phyloP scores from a whole-genome alignment of 2,113 vertebrate species.

The Panurus biarmicus region DNA sequence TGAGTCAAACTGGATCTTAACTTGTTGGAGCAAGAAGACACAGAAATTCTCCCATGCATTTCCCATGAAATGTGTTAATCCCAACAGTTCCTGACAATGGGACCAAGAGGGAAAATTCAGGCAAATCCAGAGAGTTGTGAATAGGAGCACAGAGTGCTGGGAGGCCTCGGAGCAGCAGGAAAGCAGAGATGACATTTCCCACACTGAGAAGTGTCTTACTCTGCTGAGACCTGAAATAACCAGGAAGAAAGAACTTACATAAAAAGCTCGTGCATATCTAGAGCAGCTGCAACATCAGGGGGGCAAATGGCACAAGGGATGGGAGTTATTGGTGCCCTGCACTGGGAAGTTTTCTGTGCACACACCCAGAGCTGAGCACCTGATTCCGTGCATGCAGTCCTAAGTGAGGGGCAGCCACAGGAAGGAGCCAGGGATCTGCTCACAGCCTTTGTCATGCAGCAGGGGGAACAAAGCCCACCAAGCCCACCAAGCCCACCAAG shows the following conservation, averaged over 20 bases:
- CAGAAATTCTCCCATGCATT: background rate
- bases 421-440: background rate
- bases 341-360: background rate
- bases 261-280: background rate
- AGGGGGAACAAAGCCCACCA: accelerated
- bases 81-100: background rate
- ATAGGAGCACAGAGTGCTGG: background rate
- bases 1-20: background rate
- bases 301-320: background rate
- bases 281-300: background rate
- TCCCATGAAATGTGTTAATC: background rate
- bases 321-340: background rate
- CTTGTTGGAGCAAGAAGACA: background rate
- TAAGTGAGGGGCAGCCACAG: background rate
- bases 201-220: background rate
- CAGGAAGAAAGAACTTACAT: background rate
- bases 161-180: background rate
- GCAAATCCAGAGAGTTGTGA: background rate
- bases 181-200: background rate
- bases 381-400: background rate
- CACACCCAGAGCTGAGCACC: background rate
- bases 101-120: background rate
- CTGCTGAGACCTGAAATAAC: background rate
- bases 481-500: background rate
- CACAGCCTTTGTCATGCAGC: background rate